A percentile compares a stretch with the other conserved stretches of the same genome.
Conservation (phyloP, 1,140 invertebrate species). For the Drosophila pseudoobscura region DNA sequence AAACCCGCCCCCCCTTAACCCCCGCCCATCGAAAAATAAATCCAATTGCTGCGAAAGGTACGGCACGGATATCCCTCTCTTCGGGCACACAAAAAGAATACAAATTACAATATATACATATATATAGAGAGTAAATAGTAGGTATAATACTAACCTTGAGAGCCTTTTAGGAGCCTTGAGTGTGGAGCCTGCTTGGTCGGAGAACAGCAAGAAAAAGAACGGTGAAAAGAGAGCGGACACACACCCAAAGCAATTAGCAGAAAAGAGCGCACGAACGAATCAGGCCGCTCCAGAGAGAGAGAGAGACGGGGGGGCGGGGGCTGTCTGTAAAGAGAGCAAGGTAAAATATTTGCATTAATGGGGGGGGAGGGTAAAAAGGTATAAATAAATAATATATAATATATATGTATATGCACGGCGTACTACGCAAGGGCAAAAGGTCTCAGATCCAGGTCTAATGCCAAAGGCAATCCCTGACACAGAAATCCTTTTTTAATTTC, state of each 20-base stretch:
- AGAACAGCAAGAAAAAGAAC: slow-evolving; percentile 39
- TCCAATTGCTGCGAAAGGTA: slow-evolving; percentile 27
- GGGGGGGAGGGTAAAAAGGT: slow-evolving; percentile 10
- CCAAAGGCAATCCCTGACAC: slow-evolving; percentile 20
- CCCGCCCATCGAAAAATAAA: slow-evolving; percentile 19
- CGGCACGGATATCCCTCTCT: slow-evolving; percentile 17
- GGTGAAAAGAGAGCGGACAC: slow-evolving; percentile 19
- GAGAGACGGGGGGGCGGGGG: neutral
- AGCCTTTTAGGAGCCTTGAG: slow-evolving; percentile 17
- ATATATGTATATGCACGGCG: neutral
- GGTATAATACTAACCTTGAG: slow-evolving; percentile 46
- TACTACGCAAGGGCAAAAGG: slow-evolving; percentile 10
- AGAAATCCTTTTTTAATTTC: slow-evolving; percentile 78
- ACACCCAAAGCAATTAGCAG: slow-evolving; percentile 74
- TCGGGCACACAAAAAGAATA: slow-evolving; percentile 31
- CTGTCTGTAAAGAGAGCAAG: slow-evolving; percentile 63
- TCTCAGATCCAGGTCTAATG: slow-evolving; percentile 4
- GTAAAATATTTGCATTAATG: slow-evolving; percentile 75
- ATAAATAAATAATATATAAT: slow-evolving; percentile 56
- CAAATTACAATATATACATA: slow-evolving; percentile 37
- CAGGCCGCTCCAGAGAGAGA: slow-evolving; percentile 19
- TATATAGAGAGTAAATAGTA: neutral
- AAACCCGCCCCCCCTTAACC: slow-evolving; percentile 1
- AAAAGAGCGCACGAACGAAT: slow-evolving; percentile 67
- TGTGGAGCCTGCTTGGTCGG: slow-evolving; percentile 44